Percentiles rank a stretch among this genome's conserved stretches.
phyloP scores from a whole-genome alignment of 2,113 vertebrate genomes.

The Rhineura floridana region DNA sequence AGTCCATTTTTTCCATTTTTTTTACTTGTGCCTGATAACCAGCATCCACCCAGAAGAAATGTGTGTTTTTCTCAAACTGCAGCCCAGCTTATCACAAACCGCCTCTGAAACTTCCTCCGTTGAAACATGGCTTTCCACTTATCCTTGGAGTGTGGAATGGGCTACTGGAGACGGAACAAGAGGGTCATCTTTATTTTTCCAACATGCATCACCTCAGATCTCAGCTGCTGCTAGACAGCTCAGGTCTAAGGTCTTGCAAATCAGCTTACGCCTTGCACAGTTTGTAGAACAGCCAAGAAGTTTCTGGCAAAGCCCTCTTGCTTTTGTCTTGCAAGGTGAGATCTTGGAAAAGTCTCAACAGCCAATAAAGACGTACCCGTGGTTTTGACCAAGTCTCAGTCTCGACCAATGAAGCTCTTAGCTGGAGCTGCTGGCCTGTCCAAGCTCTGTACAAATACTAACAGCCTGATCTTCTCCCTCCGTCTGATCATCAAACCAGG shows the following conservation, averaged over 20 bases:
- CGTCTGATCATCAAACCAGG: background rate
- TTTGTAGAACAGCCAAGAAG: background rate
- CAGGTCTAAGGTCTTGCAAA: background rate
- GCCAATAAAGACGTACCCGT: no score
- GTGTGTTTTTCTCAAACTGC: no score
- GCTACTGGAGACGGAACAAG: background rate
- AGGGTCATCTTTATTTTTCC: background rate
- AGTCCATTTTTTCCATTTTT: no score
- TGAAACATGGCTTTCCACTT: background rate
- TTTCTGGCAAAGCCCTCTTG: background rate
- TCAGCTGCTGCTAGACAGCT: background rate
- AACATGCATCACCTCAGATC: background rate
- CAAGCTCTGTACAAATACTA: background rate
- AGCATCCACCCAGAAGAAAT: no score
- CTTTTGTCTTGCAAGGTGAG: background rate
- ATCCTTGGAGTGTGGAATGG: background rate
- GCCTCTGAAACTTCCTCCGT: background rate
- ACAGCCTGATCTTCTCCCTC: no score
- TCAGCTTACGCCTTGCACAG: background rate
- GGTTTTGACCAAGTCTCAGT: no score
- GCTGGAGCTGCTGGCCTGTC: background rate
- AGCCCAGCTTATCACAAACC: background rate
- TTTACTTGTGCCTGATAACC: no score
- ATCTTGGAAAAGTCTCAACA: background rate
- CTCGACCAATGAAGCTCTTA: no score